phyloP scores from a whole-genome alignment of 2,113 vertebrate genomes.

The Tragelaphus buxtoni region DNA sequence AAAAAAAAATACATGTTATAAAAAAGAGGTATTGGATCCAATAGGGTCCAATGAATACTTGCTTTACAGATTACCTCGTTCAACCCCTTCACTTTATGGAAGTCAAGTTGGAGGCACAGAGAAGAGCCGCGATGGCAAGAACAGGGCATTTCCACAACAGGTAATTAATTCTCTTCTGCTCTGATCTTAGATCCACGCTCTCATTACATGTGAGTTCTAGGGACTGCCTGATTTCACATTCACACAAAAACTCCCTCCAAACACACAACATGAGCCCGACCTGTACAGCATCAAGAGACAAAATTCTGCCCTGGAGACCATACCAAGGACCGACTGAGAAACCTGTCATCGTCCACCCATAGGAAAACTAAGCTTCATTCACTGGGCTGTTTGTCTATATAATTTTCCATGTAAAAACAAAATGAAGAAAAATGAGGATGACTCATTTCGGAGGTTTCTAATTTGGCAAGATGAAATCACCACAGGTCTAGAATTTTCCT shows the following conservation, averaged over 20 bases:
- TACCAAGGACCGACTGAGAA: not conserved
- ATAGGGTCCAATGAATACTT: not conserved
- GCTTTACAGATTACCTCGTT: not conserved
- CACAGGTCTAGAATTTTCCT: slow-evolving; percentile 46
- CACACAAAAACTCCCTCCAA: not conserved
- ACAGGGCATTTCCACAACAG: not conserved
- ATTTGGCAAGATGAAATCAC: slow-evolving; percentile 60
- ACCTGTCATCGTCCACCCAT: not conserved
- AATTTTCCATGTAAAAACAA: not conserved
- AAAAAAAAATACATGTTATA: not conserved
- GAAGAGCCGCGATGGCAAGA: not conserved
- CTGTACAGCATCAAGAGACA: not conserved
- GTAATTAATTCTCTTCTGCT: not conserved
- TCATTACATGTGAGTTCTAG: not conserved
- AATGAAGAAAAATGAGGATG: slow-evolving; percentile 6
- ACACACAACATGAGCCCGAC: not conserved
- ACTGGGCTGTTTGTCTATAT: not conserved
- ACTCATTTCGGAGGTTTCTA: slow-evolving; percentile 57
- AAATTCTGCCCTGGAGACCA: not conserved
- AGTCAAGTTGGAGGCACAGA: not conserved
- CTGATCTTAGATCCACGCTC: not conserved
- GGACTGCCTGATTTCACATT: not conserved
- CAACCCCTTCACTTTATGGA: not conserved
- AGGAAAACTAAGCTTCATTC: not conserved
- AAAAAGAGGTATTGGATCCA: not conserved